phyloP scores from a whole-genome alignment of 2,797 vertebrate species.

The Acanthurus leucopareius region DNA sequence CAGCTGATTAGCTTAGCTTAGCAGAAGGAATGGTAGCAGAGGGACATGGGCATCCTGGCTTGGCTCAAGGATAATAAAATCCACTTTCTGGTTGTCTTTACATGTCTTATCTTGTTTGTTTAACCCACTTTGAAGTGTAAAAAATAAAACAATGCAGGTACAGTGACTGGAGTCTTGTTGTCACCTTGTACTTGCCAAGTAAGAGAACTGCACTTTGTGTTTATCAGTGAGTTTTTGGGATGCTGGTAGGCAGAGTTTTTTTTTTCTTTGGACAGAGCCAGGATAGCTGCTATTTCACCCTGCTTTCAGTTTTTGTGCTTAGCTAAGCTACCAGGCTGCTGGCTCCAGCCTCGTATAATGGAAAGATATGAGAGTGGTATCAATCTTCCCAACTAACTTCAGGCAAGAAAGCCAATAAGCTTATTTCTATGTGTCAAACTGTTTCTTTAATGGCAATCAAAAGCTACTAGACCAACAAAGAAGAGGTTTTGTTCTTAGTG shows the following conservation, averaged over 20 bases:
- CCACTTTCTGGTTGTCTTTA: too few relatives aligned
- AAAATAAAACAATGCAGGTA: too few relatives aligned
- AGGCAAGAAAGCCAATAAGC: not conserved
- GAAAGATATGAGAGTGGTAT: not conserved
- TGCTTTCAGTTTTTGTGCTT: slow-evolving; percentile 28
- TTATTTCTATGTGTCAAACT: not conserved
- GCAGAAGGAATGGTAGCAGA: too few relatives aligned
- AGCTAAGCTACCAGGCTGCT: slow-evolving; percentile 15
- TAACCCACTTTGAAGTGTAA: too few relatives aligned
- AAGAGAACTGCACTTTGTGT: slow-evolving; percentile 23
- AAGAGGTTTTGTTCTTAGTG: too few relatives aligned
- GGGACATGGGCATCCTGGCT: too few relatives aligned
- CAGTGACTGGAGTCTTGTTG: not conserved
- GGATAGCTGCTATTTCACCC: not conserved
- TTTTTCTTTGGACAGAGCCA: not conserved
- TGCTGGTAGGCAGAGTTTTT: not conserved
- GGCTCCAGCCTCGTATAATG: not conserved
- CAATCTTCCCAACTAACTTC: not conserved
- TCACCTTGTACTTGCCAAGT: not conserved
- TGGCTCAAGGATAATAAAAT: too few relatives aligned
- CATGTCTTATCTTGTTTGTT: too few relatives aligned
- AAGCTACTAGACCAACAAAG: not conserved
- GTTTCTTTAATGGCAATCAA: not conserved
- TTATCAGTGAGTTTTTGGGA: slow-evolving; percentile 37
- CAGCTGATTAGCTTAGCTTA: too few relatives aligned